Evolutionary conservation across 2,888 invertebrate species (phyloP), one percentile per base, ranked within the genome.

Genomic region (Eupithecia insigniata): DNA sequence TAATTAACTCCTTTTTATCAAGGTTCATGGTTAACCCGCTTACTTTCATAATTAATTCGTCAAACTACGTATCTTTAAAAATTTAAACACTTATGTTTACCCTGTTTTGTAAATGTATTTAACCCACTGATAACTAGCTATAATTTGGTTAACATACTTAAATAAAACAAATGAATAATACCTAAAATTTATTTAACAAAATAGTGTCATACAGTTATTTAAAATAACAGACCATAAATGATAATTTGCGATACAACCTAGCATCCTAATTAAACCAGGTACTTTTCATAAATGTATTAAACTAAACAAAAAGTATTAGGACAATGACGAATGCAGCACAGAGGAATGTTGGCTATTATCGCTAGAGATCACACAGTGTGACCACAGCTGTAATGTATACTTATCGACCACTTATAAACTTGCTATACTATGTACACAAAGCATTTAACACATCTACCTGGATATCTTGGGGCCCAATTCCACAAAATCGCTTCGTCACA

Each of bases 151-250:
- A 16, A 7, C 28, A 58, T 36, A 26, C 18, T 12, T 66, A 61
- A 79, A 90, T 86, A 77, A 89, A 90, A 90, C 85, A 78, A 84
- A 83, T 75, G 74, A 80, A 84, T 91, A 91, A 64, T 93, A 93
- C 91, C 93, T 93, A 92, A 92, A 93, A 93, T 94, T 93, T 94
- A 94, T 92, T 92, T 92, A 93, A 93, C 93, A 94, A 94, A 94
- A 93, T 93, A 93, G 89, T 93, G 93, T 94, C 93, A 91, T 93
- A 93, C 91, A 90, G 92, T 93, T 92, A 93, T 93, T 94, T 87
- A 92, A 93, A 93, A 92, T 93, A 94, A 94, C 93, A 92, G 92
- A 93, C 73, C 91, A 85, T 93, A 93, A 93, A 93, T 91, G 91
- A 93, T 92, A 93, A 92, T 92, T 93, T 92, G 89, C 85, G 90